Evolutionary conservation across 2,113 vertebrate species (phyloP).

Genomic region (Tragelaphus scriptus): DNA sequence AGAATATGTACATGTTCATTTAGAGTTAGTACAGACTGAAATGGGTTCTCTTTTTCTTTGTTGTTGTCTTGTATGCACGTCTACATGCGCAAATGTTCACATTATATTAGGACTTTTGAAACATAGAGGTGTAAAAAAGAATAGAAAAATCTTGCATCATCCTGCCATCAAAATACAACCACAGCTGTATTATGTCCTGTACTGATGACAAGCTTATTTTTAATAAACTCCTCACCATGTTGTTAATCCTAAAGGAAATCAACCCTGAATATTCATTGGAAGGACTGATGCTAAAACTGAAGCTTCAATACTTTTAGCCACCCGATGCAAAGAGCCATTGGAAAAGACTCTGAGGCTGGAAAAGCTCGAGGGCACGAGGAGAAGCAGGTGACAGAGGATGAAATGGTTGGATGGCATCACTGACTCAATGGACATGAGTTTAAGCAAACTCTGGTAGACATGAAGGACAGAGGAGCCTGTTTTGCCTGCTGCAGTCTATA

Average conservation of each 20-base stretch:
- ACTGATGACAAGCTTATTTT: background rate
- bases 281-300: background rate
- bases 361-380: background rate
- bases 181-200: background rate
- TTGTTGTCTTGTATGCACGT: background rate
- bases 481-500: background rate
- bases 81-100: background rate
- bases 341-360: background rate
- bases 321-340: background rate
- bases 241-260: background rate
- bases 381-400: background rate
- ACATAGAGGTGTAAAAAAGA: background rate
- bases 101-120: too few species aligned
- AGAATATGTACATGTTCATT: background rate
- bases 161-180: background rate
- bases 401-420: background rate
- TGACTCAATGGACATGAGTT: rapidly evolving
- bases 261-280: background rate
- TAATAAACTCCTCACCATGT: background rate
- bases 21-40: background rate
- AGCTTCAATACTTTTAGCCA: background rate
- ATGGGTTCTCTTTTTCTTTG: background rate
- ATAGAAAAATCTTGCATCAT: background rate
- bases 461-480: background rate
- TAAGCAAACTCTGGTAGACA: background rate